phyloP scores from a whole-genome alignment of 2,888 invertebrate species.

The Ecdyonurus torrentis region DNA sequence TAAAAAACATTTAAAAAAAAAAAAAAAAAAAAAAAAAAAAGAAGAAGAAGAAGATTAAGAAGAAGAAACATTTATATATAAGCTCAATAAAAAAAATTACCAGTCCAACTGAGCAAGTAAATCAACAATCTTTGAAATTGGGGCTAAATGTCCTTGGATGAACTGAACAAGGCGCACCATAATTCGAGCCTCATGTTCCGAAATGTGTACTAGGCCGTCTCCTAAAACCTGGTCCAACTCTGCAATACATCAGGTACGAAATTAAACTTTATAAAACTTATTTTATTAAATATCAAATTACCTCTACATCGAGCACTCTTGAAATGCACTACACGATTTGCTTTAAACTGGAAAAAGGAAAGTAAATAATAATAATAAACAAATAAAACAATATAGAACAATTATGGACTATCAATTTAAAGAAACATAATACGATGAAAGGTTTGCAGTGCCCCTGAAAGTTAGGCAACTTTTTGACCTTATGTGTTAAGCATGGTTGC shows the following conservation, averaged over 20 bases:
- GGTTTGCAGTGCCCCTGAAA: too few species aligned
- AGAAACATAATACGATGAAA: too few species aligned
- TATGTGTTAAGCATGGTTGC: too few species aligned
- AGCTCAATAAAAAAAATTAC: constrained; percentile 30
- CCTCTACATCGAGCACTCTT: constrained; percentile 49
- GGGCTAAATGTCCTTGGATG: constrained; percentile 38
- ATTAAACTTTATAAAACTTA: not conserved
- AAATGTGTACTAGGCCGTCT: constrained; percentile 61
- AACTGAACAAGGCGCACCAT: constrained; percentile 47
- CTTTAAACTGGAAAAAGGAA: constrained; percentile 35
- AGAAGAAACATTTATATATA: too few species aligned
- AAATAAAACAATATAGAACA: too few species aligned
- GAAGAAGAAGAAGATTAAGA: too few species aligned
- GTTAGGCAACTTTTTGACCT: too few species aligned
- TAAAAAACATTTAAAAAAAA: too few species aligned
- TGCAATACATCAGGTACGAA: constrained; percentile 20
- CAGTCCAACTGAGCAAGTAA: constrained; percentile 52
- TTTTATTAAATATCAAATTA: too few species aligned
- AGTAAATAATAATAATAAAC: constrained; percentile 10
- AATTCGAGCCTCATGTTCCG: constrained; percentile 61
- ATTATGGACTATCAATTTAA: too few species aligned
- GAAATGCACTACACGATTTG: constrained; percentile 48
- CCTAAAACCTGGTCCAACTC: constrained; percentile 63
- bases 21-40: too few species aligned
- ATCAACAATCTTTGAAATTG: constrained; percentile 37